Evolutionary conservation across 2,888 invertebrate genomes (phyloP).

Genomic region (Lasioglossum malachurum): DNA sequence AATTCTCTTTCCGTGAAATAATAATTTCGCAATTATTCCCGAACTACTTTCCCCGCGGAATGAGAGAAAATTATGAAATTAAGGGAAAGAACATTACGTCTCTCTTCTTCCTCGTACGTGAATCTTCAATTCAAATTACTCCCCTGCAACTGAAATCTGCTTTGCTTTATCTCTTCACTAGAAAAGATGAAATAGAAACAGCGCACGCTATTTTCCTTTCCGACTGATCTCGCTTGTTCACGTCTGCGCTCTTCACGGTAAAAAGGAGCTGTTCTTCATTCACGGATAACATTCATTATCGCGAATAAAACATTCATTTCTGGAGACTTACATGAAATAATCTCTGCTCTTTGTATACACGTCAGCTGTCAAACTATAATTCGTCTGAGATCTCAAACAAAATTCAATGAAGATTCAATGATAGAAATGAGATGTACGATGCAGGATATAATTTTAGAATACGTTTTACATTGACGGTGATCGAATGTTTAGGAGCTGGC

Average conservation of each 20-base stretch:
- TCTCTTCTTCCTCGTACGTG: neutral
- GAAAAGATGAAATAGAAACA: conserved; percentile 6
- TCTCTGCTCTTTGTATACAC: neutral
- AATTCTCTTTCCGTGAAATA: neutral
- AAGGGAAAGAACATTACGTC: neutral
- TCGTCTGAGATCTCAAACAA: no score
- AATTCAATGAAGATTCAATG: no score
- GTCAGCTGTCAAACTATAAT: neutral
- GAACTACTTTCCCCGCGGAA: neutral
- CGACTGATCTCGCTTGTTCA: neutral
- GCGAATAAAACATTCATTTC: neutral
- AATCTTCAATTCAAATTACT: conserved; percentile 12
- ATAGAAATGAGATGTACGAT: neutral
- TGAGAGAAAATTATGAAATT: conserved; percentile 3
- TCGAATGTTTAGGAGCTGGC: neutral
- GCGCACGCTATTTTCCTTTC: neutral
- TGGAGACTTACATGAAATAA: neutral
- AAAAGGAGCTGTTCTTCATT: neutral
- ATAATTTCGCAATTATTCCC: neutral
- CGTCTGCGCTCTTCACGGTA: neutral
- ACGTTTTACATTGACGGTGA: neutral
- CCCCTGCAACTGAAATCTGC: neutral
- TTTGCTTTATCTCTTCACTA: neutral
- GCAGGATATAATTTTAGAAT: neutral
- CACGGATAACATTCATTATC: neutral